A percentile compares a stretch with the other conserved stretches of the same genome.
phyloP scores from a whole-genome alignment of 1,140 invertebrate species.

The Bombus cullumanus region DNA sequence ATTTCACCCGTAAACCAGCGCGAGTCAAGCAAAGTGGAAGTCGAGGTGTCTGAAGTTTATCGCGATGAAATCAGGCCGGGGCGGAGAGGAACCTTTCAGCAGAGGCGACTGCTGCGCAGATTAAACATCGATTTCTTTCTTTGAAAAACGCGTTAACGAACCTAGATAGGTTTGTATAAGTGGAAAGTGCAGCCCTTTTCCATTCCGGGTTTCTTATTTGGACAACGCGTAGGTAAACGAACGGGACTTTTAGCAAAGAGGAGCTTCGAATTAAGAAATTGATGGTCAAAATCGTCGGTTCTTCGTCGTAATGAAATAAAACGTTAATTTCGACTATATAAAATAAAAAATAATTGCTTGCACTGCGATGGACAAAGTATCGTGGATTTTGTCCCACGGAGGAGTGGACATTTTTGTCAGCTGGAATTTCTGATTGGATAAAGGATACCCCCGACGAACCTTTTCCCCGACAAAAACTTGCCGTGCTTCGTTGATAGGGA shows the following conservation, averaged over 20 bases:
- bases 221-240: too few relatives aligned
- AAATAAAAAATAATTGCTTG: too few relatives aligned
- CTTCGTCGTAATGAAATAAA: too few relatives aligned
- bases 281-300: too few relatives aligned
- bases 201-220: too few relatives aligned
- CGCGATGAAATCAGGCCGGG: constrained; percentile 33
- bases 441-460: not conserved
- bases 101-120: not conserved
- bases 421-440: not conserved
- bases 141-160: not conserved
- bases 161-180: not conserved
- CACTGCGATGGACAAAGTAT: too few relatives aligned
- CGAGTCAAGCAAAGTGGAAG: not conserved
- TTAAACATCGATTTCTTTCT: not conserved
- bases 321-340: too few relatives aligned
- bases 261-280: too few relatives aligned
- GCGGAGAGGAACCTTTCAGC: not conserved
- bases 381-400: too few relatives aligned
- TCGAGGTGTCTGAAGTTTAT: not conserved
- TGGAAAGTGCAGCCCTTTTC: too few relatives aligned
- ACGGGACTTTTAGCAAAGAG: too few relatives aligned
- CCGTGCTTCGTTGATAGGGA: not conserved
- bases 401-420: not conserved
- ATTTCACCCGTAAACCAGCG: constrained; percentile 49
- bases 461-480: not conserved